phyloP scores from a whole-genome alignment of 2,797 vertebrate genomes.

The Syngnathus acus region DNA sequence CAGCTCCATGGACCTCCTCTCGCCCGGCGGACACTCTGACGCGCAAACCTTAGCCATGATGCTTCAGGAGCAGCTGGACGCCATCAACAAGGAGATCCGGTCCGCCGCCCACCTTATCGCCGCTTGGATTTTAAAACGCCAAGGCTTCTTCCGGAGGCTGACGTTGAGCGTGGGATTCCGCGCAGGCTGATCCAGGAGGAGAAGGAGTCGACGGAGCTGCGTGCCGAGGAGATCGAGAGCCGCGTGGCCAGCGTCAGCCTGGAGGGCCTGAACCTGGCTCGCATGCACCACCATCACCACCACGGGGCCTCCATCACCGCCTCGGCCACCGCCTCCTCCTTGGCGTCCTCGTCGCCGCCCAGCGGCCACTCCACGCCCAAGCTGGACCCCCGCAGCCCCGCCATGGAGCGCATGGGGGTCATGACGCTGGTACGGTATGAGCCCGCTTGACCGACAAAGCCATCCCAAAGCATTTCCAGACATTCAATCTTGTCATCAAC shows the following conservation, averaged over 20 bases:
- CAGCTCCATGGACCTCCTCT: conserved; percentile 97
- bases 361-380: conserved; percentile 97
- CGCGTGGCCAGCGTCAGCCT: conserved; percentile 95
- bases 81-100: conserved; percentile 99
- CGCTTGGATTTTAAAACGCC: too few species aligned
- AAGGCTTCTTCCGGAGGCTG: neutral
- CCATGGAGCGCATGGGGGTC: conserved; percentile 96
- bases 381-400: conserved; percentile 88
- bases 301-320: conserved; percentile 90
- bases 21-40: conserved; percentile 92
- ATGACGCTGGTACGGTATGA: conserved; percentile 86
- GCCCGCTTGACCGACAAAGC: neutral
- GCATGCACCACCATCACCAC: conserved; percentile 91
- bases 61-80: conserved; percentile 97
- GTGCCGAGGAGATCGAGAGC: conserved; percentile 97
- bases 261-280: conserved; percentile 91
- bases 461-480: too few species aligned
- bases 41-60: conserved; percentile 98
- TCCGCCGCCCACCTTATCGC: too few species aligned
- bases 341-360: conserved; percentile 94
- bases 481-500: too few species aligned
- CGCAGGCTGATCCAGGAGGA: conserved; percentile 95
- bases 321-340: conserved; percentile 91
- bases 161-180: neutral
- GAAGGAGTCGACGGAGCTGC: conserved; percentile 95